Evolutionary conservation across 2,797 vertebrate species (phyloP), one percentile per base, ranked within the genome.

Genomic region (Danio albolineatus): DNA sequence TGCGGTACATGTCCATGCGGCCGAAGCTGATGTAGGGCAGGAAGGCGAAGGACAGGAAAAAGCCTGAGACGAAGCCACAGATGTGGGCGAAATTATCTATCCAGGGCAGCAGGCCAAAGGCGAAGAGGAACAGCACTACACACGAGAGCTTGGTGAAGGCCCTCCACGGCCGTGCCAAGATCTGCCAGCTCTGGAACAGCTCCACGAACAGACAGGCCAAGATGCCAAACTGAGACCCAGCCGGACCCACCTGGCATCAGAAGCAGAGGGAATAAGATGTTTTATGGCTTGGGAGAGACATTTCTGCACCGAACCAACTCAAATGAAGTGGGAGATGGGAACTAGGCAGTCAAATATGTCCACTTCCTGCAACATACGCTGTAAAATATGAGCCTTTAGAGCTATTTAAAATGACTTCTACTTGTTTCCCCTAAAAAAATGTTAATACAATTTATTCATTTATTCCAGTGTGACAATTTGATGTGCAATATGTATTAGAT

Each of bases 151-250:
- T 99, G 87, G 94, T 91, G 80, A 99, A 96, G 12, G 98, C 98
- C 2, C 95, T 89, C 98, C 98, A 99, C 0, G 98, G 98, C 51
- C 94, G 92, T 2, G 97, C 97, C 21, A 99, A 95, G 91, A 99
- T 97, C 94, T 96, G 97, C 98, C 97, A 99, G 89, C 97, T 98
- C 91, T 99, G 98, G 87, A 99, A 97, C 73, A 99, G 95, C 91
- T 99, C 98, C 92, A 99, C 97, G 10, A 98, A 99, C 80, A 99
- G 95, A 87, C 97, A 99, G 80, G 98, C 97, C 89, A 99, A 91
- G 91, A 99, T 97, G 79, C 98, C 98, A 4, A 99, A 99, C 94
- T 99, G 98, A 65, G 97, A 98, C 86, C 97, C 98, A 0, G 98
- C 98, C 0, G 98, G 98, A 78, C 98, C 98, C 79, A 99, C 98